Conservation (phyloP, 2,797 vertebrate genomes). For the Oreochromis mossambicus region DNA sequence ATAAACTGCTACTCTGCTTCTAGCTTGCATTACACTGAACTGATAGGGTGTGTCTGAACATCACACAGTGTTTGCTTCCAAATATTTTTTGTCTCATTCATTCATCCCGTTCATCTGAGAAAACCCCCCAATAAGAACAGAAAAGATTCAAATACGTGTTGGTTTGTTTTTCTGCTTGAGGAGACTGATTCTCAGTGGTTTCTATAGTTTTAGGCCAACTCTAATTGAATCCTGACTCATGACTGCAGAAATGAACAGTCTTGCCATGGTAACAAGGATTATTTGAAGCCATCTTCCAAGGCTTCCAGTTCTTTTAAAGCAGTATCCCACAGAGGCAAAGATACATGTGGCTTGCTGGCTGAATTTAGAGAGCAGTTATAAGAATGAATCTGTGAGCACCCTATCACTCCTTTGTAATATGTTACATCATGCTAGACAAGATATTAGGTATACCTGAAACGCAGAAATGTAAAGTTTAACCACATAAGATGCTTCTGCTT, state of each 20-base stretch:
- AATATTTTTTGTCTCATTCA: background rate
- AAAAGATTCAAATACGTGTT: constrained; percentile 18
- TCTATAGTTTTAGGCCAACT: constrained; percentile 21
- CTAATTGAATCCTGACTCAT: constrained; percentile 55
- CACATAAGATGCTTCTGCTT: constrained; percentile 48
- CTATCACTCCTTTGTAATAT: constrained; percentile 74
- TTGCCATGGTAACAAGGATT: constrained; percentile 51
- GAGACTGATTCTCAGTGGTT: constrained; percentile 20
- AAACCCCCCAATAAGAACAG: background rate
- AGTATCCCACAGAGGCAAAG: constrained; percentile 30
- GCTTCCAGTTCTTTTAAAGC: constrained; percentile 39
- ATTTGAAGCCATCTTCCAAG: constrained; percentile 52
- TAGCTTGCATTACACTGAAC: constrained; percentile 70
- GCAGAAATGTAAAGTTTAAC: background rate
- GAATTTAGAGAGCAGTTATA: constrained; percentile 13
- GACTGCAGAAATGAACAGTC: constrained; percentile 41
- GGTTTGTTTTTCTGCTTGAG: constrained; percentile 21
- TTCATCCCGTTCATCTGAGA: background rate
- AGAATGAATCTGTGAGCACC: constrained; percentile 62
- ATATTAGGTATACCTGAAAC: background rate
- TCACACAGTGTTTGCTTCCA: background rate
- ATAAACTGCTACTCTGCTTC: constrained; percentile 51
- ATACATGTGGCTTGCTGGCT: constrained; percentile 17
- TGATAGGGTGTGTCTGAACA: constrained; percentile 73
- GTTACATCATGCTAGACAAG: constrained; percentile 37